Base-by-base conservation (phyloP, 2,888 invertebrate genomes). In the Pseudococcus longispinus region DNA sequence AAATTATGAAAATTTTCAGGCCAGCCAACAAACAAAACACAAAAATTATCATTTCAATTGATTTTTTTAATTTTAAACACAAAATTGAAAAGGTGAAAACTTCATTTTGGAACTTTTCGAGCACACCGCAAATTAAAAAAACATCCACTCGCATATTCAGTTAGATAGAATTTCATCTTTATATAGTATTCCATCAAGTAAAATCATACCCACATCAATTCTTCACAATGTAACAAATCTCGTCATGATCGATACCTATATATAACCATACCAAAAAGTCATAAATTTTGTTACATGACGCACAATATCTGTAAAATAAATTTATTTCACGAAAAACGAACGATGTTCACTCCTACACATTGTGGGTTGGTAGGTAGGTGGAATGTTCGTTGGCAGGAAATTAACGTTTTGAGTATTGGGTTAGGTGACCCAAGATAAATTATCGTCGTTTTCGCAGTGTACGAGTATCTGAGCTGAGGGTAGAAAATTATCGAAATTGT, bases 261-360 rank as follows among this genome's bases (percentile, higher is more conserved):
- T 13, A 37, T 37, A 37, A 9, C 37, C 37, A 70, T 23, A 18
- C 13, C 32, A 29, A 42, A 80, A 80, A 37, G 77, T 80, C 77
- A 42, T 80, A 80, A 80, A 80, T 80, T 80, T 37, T 20, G 20
- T 23, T 18, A 20, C 77, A 80, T 42, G 77, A 80, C 77, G 77
- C 20, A 20, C 20, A 42, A 80, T 60, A 23, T 60, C 20, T 37
- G 37, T 20, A 80, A 29, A 80, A 80, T 80, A 80, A 80, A 80
- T 80, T 80, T 42, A 37, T 37, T 60, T 60, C 60, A 60, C 60
- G 42, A 80, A 80, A 80, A 42, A 20, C 37, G 42, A 37, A 80
- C 42, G 11, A 80, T 37, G 77, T 42, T 20, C n/a, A 60, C 60
- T 80, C 77, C 77, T 80, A 42, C 77, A 18, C 77, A 15, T 42